A percentile compares a stretch with the other conserved stretches of the same genome.
Conservation (phyloP, 2,797 vertebrate genomes). For the Todus mexicanus region DNA sequence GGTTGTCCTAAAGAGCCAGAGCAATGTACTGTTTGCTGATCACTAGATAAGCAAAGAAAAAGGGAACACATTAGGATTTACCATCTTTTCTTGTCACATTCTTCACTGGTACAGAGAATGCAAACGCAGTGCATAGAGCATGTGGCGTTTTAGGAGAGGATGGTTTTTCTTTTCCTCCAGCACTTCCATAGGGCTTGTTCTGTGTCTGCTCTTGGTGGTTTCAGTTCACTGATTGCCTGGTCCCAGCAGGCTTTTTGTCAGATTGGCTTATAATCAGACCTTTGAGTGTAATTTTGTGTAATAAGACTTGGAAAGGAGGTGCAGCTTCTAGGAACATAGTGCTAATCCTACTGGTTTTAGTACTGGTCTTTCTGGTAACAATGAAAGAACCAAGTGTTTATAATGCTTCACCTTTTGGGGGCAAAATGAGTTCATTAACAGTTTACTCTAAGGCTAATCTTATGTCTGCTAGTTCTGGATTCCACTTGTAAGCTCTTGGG, state of each 20-base stretch:
- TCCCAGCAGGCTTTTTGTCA: slow-evolving; percentile 55
- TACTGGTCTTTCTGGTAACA: not conserved
- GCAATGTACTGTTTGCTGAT: not conserved
- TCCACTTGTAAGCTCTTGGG: not conserved
- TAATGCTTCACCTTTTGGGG: not conserved
- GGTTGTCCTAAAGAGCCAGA: not conserved
- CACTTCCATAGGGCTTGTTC: slow-evolving; percentile 1
- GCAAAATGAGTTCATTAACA: not conserved
- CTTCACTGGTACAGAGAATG: not conserved
- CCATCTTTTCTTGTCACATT: not conserved
- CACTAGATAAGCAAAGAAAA: not conserved
- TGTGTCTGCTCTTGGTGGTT: not conserved
- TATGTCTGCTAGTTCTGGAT: not conserved
- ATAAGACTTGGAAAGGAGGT: not conserved
- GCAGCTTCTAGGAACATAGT: not conserved
- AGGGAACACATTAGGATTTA: not conserved
- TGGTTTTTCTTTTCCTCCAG: not conserved
- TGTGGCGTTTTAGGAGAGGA: not conserved
- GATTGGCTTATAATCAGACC: slow-evolving; percentile 35
- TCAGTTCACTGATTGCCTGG: slow-evolving; percentile 45
- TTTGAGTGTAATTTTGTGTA: slow-evolving; percentile 31
- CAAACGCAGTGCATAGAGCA: not conserved
- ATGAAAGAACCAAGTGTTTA: not conserved
- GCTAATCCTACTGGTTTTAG: slow-evolving; percentile 16
- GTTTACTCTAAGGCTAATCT: not conserved